Evolutionary conservation across 1,140 invertebrate species (phyloP).

Genomic region (Gryon sp.): DNA sequence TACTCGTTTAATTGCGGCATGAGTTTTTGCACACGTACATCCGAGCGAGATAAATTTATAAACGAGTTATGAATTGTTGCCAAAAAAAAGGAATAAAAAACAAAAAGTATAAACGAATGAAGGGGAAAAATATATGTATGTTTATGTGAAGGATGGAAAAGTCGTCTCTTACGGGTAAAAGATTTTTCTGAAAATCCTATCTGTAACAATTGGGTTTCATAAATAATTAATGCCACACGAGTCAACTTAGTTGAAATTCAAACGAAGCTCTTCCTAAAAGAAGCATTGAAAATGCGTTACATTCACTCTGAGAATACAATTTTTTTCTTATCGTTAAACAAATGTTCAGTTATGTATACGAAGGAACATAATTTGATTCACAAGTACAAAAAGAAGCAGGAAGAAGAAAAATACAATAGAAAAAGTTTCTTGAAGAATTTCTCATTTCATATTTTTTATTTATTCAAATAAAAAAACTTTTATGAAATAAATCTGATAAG

Average conservation of each 20-base stretch:
- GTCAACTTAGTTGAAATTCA: conserved; percentile 31
- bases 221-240: conserved; percentile 47
- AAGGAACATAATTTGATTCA: too few species aligned
- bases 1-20: conserved; percentile 45
- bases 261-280: conserved; percentile 23
- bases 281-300: conserved; percentile 23
- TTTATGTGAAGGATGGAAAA: neutral
- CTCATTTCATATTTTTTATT: too few species aligned
- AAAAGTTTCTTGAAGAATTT: too few species aligned
- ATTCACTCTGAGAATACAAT: conserved; percentile 18
- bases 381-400: too few species aligned
- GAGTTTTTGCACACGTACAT: conserved; percentile 32
- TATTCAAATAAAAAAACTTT: too few species aligned
- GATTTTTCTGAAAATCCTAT: conserved; percentile 32
- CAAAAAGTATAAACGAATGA: too few species aligned
- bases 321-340: conserved; percentile 25
- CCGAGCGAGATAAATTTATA: conserved; percentile 41
- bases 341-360: conserved; percentile 7
- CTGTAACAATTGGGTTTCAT: conserved; percentile 40
- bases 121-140: conserved; percentile 5
- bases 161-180: neutral
- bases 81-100: conserved; percentile 17
- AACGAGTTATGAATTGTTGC: conserved; percentile 47
- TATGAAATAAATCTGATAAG: too few species aligned
- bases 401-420: too few species aligned